Base-by-base conservation (phyloP, 2,797 vertebrate genomes). In the Darevskia mixta region DNA sequence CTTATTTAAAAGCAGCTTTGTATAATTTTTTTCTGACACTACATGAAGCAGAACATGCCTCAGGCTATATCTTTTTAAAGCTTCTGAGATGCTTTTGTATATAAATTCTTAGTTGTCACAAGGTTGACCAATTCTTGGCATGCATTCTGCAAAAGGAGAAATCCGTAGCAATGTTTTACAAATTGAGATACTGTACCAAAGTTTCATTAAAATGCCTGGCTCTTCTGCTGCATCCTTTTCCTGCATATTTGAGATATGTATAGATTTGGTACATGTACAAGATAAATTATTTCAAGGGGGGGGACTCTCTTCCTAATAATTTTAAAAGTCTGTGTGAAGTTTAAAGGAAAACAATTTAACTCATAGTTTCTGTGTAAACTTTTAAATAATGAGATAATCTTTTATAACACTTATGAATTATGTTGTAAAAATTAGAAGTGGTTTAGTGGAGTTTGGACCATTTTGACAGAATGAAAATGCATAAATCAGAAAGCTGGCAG, bases 1-100 rank as follows among this genome's bases (percentile, higher is more conserved):
- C 93, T 96, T 95, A 96, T 97, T 93, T 97, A 95, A 96, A 95
- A 94, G 95, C 91, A 66, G 92, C 91, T 97, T 96, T 95, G 92
- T 96, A 96, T 96, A 96, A 95, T 95, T 96, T 72, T 96, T 86
- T 90, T 93, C 91, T 93, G 94, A 96, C 94, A 94, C 92, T 92
- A 93, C 85, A 96, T 91, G 94, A 96, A 96, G 95, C 92, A 95
- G 92, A 95, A 95, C 88, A 94, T 96, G 95, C 94, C 94, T 95
- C 86, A 91, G 92, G 94, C 95, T 92, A 92, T 94, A 95, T 96
- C 92, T 94, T 96, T 94, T 95, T 93, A 93, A 93, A 96, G 87
- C 90, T 92, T 92, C 95, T 96, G 92, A 91, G 90, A 96, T 91
- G 94, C 61, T 76, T 93, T 95, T 94, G 95, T 92, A 94, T 83